Base-by-base conservation (phyloP, 2,797 vertebrate genomes). In the Cyclura pinguis region DNA sequence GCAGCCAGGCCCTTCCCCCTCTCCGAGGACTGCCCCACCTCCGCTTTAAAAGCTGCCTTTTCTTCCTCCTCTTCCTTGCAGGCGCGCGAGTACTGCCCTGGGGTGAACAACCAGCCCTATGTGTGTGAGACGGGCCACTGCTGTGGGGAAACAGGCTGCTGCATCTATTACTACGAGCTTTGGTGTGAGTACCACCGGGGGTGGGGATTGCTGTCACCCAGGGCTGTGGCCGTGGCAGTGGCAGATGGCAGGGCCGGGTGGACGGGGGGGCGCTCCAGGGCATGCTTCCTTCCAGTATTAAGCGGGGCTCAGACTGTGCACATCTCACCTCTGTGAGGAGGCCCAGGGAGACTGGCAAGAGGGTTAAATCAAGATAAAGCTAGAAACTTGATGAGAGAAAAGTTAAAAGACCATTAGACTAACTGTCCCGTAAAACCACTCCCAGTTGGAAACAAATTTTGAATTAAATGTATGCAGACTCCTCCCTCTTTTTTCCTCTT, bases 141-240 rank as follows among this genome's bases (percentile, higher is more conserved):
- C 97, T 99, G 98, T 22, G 98, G 98, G 92, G 98, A 99, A 96
- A 98, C 97, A 1, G 98, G 98, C 96, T 99, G 98, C 98, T 99
- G 98, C 90, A 99, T 98, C 90, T 99, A 99, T 97, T 99, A 99
- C 96, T 99, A 98, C 93, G 98, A 99, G 94, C 98, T 99, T 92
- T 99, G 98, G 98, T 99, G 98, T 99, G 96, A 98, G 98, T 98
- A 93, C 67, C 5, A 0, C 9, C 22, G 29, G 18, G 1, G 1
- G 52, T 42, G 2, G 1, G 77, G 13, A 35, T 1, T 1, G 9
- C 13, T 5, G 3, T 7, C n/a, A 13, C 14, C n/a, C 35, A 1
- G 7, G 42, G 42, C 42, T 47, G 42, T 47, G 42, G 42, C 42
- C 42, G 42, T 47, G 42, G 42, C 2, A 47, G 42, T 47, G 42